phyloP scores from a whole-genome alignment of 2,797 vertebrate species.

The Aplochiton taeniatus region DNA sequence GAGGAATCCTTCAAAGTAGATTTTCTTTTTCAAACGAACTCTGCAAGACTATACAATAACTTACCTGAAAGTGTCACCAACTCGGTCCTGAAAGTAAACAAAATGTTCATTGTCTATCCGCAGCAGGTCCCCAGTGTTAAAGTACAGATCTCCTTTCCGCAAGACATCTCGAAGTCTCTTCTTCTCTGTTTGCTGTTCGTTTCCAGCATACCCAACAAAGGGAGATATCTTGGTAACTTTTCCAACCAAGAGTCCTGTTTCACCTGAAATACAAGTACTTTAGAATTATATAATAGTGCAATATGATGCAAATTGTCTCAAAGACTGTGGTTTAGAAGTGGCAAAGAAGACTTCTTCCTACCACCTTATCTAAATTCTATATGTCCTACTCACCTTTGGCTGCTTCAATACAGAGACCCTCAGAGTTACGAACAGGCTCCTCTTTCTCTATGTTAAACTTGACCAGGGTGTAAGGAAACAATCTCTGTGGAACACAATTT shows the following conservation, averaged over 20 bases:
- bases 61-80: conserved; percentile 90
- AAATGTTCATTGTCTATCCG: conserved; percentile 82
- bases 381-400: conserved; percentile 74
- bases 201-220: conserved; percentile 85
- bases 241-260: conserved; percentile 84
- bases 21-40: background rate
- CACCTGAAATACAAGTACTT: conserved; percentile 65
- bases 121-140: conserved; percentile 89
- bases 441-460: conserved; percentile 89
- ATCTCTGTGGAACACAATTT: conserved; percentile 64
- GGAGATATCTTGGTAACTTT: conserved; percentile 78
- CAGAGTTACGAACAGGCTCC: conserved; percentile 81
- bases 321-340: background rate
- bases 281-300: too few species aligned
- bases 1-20: background rate
- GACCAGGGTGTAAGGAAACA: conserved; percentile 79
- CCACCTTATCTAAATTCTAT: background rate
- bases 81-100: conserved; percentile 88
- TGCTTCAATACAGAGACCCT: conserved; percentile 82
- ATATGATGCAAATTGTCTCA: background rate
- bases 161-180: conserved; percentile 84
- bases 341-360: background rate
- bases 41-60: background rate
- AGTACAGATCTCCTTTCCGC: conserved; percentile 86
- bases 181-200: conserved; percentile 82